Percentiles rank a stretch among this genome's conserved stretches.
phyloP scores from a whole-genome alignment of 2,888 invertebrate species.

The Eristalis arbustorum region DNA sequence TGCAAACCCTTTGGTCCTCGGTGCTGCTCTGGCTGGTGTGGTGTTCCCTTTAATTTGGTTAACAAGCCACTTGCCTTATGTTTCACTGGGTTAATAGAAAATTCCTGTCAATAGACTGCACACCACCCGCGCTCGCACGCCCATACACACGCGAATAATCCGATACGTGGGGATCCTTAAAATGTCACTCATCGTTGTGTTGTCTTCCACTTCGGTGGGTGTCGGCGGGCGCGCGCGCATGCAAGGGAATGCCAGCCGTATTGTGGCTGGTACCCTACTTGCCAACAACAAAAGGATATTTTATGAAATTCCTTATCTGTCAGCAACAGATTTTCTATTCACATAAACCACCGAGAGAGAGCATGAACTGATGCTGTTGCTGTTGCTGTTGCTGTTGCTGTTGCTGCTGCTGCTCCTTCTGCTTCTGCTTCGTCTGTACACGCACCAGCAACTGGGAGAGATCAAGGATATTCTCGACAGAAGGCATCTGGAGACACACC shows the following conservation, averaged over 20 bases:
- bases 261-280: constrained; percentile 41
- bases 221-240: neutral
- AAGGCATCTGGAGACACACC: neutral
- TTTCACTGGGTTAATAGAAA: constrained; percentile 57
- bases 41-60: constrained; percentile 38
- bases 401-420: neutral
- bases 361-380: neutral
- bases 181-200: constrained; percentile 39
- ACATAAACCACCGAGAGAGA: constrained; percentile 32
- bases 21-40: neutral
- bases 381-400: neutral
- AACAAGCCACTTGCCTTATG: constrained; percentile 64
- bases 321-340: constrained; percentile 69
- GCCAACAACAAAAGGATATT: constrained; percentile 65
- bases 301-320: constrained; percentile 70
- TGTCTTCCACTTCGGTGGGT: neutral
- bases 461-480: neutral
- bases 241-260: constrained; percentile 28
- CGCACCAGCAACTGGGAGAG: neutral
- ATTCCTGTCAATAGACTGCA: constrained; percentile 17
- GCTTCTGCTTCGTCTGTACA: neutral
- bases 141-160: neutral
- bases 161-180: constrained; percentile 26
- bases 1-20: constrained; percentile 17
- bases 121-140: too few relatives aligned